Conservation (phyloP, 1,140 invertebrate genomes). For the Anastrepha ludens region DNA sequence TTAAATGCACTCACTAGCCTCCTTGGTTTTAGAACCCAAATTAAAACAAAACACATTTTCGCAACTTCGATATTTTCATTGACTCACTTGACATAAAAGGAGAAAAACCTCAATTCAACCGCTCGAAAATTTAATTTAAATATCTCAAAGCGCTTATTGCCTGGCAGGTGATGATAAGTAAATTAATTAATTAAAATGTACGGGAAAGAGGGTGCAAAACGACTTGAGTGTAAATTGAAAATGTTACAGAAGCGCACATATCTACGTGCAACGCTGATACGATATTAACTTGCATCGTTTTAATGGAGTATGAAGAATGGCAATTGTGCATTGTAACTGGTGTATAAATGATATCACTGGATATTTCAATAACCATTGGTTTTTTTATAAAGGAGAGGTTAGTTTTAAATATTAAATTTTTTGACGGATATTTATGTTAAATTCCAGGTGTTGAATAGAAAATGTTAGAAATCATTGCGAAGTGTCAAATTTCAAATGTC, state of each 20-base stretch:
- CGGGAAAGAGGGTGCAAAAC: not conserved
- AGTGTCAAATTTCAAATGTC: too few species aligned
- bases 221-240: not conserved
- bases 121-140: conserved; percentile 13
- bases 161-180: conserved; percentile 19
- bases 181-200: conserved; percentile 42
- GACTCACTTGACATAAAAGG: too few species aligned
- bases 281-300: not conserved
- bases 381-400: too few species aligned
- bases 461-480: too few species aligned
- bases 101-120: not conserved
- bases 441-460: too few species aligned
- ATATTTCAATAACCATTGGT: too few species aligned
- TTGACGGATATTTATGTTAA: too few species aligned
- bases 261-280: not conserved
- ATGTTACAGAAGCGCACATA: not conserved
- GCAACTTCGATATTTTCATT: too few species aligned
- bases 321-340: not conserved
- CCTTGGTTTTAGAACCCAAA: too few species aligned
- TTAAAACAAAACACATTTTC: too few species aligned
- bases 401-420: too few species aligned
- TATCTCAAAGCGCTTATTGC: not conserved
- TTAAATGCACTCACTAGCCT: too few species aligned
- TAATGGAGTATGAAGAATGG: not conserved
- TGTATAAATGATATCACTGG: not conserved